Conservation (phyloP, 2,797 vertebrate species). For the Lepilemur ruficaudatus region DNA sequence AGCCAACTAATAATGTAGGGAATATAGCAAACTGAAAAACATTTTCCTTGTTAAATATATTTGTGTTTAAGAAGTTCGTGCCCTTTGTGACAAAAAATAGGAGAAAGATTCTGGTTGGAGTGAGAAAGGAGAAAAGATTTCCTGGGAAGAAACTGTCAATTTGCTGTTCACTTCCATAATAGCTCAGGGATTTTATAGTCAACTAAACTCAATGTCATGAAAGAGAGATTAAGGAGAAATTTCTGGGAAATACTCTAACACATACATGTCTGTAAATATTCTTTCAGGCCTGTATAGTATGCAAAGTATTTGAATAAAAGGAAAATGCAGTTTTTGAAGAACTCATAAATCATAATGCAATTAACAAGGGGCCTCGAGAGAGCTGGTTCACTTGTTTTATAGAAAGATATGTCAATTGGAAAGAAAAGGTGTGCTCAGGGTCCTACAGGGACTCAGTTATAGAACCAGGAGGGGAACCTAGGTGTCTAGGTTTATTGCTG, state of each 20-base stretch:
- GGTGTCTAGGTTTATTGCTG: rapidly evolving
- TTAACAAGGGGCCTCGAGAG: not conserved
- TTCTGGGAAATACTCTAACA: not conserved
- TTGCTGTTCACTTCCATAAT: not conserved
- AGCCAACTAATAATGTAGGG: not conserved
- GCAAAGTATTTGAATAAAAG: not conserved
- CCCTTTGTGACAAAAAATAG: not conserved
- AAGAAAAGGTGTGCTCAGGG: not conserved
- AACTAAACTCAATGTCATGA: not conserved
- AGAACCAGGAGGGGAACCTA: rapidly evolving
- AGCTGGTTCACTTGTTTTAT: not conserved
- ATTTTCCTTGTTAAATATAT: not conserved
- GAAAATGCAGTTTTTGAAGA: not conserved
- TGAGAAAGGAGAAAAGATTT: no score
- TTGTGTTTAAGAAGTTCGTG: not conserved
- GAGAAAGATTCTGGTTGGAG: not conserved
- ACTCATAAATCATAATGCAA: not conserved
- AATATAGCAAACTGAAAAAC: not conserved
- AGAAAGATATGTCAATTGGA: not conserved
- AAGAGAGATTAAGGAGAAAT: not conserved
- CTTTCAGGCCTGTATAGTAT: not conserved
- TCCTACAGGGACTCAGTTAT: not conserved
- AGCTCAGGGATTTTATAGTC: not conserved
- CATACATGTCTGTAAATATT: not conserved
- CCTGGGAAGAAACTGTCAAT: not conserved